Percentiles rank a stretch among this genome's conserved stretches.
Evolutionary conservation across 2,113 vertebrate genomes (phyloP).

Genomic region (Setophaga kirtlandii): DNA sequence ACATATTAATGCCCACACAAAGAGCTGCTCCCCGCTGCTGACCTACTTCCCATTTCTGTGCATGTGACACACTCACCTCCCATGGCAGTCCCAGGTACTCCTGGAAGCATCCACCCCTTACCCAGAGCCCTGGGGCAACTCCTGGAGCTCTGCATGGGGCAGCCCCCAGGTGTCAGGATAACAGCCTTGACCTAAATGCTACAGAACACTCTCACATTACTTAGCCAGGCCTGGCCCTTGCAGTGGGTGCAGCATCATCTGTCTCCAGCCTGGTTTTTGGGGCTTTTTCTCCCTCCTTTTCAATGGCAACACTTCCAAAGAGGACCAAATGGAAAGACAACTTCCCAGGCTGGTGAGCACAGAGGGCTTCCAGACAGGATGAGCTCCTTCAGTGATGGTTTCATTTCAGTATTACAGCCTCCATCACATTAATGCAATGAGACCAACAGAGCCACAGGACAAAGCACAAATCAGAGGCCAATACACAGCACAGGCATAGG

Average conservation of each 20-base stretch:
- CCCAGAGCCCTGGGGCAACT: background rate
- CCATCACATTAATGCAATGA: background rate
- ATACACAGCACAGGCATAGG: background rate
- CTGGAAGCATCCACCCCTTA: background rate
- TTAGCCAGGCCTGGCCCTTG: background rate
- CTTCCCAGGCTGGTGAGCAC: background rate
- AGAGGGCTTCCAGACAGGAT: background rate
- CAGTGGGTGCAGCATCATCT: background rate
- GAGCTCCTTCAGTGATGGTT: background rate
- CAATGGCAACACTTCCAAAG: background rate
- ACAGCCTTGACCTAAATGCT: background rate
- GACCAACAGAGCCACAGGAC: background rate
- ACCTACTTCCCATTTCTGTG: slow-evolving; percentile 19
- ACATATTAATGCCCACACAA: background rate
- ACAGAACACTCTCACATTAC: background rate
- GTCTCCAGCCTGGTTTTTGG: background rate
- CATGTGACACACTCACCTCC: background rate
- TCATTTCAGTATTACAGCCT: background rate
- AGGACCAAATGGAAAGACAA: background rate
- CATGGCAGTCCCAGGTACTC: background rate
- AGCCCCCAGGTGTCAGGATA: background rate
- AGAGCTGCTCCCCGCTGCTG: background rate
- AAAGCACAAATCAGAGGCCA: background rate
- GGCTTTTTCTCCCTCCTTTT: background rate
- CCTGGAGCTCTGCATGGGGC: background rate